Conservation (phyloP, 2,797 vertebrate species). For the Crocodylus rhombifer region DNA sequence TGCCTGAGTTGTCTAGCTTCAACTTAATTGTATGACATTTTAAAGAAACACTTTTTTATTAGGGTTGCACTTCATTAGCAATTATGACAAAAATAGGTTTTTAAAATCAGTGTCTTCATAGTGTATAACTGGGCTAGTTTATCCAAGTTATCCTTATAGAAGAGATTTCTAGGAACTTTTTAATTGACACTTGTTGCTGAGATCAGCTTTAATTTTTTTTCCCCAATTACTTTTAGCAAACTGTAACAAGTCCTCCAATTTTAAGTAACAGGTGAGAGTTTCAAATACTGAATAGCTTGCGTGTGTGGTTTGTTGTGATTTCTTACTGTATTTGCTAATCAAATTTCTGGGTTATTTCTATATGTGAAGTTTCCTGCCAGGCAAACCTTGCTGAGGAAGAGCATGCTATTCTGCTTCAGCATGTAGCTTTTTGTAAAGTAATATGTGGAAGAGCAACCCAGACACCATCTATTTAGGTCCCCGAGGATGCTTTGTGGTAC, state of each 20-base stretch:
- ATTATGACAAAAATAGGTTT: background rate
- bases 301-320: background rate
- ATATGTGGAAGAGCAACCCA: background rate
- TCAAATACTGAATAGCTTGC: background rate
- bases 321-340: background rate
- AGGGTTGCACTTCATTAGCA: background rate
- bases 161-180: conserved; percentile 5
- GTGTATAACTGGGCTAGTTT: background rate
- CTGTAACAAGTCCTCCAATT: background rate
- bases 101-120: background rate
- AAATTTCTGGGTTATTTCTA: background rate
- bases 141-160: background rate
- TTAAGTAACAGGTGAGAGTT: background rate
- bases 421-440: background rate
- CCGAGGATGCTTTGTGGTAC: background rate
- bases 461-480: background rate
- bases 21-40: background rate
- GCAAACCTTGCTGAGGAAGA: background rate
- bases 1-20: background rate
- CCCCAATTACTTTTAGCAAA: background rate
- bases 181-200: background rate
- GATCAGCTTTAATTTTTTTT: background rate
- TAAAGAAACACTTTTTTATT: background rate
- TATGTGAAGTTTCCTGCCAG: background rate
- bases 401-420: background rate